These are phyloP conservation scores for Nautilus pompilius DNA, from an alignment of 1,140 invertebrate species.

Conservation along the genomic window DNA sequence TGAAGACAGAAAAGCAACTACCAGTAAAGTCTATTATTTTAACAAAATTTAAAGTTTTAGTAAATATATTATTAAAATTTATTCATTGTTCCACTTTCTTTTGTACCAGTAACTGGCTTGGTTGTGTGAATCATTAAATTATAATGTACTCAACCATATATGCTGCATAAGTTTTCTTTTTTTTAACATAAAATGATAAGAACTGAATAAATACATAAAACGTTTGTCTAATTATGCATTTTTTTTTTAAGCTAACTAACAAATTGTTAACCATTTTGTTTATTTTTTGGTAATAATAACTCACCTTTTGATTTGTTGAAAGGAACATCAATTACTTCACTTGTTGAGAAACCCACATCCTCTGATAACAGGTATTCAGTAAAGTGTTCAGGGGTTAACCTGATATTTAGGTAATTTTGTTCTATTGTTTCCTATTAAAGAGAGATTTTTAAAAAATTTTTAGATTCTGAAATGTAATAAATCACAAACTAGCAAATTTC, in stretches of 20 bases:
- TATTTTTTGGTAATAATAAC: slow-evolving; percentile 1
- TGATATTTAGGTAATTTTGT: slow-evolving; percentile 80
- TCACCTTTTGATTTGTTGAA: slow-evolving; percentile 76
- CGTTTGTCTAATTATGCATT: background rate
- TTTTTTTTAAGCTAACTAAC: background rate
- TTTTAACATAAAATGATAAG: background rate
- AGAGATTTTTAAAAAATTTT: background rate
- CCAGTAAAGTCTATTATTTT: no score
- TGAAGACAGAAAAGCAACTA: no score
- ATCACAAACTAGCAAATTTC: no score
- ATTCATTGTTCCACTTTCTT: no score
- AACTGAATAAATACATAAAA: background rate
- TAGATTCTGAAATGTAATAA: no score
- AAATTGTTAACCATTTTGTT: background rate
- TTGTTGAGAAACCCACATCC: slow-evolving; percentile 87
- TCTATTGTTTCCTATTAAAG: slow-evolving; percentile 77
- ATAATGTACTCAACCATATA: background rate
- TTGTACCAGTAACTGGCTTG: no score
- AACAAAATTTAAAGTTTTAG: no score
- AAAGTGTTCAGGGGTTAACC: slow-evolving; percentile 85
- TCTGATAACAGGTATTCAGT: slow-evolving; percentile 83
- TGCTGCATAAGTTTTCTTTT: background rate
- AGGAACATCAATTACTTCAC: slow-evolving; percentile 79
- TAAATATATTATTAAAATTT: no score
- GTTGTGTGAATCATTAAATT: background rate